Conservation (phyloP, 2,113 vertebrate genomes). For the Phoxinus phoxinus region DNA sequence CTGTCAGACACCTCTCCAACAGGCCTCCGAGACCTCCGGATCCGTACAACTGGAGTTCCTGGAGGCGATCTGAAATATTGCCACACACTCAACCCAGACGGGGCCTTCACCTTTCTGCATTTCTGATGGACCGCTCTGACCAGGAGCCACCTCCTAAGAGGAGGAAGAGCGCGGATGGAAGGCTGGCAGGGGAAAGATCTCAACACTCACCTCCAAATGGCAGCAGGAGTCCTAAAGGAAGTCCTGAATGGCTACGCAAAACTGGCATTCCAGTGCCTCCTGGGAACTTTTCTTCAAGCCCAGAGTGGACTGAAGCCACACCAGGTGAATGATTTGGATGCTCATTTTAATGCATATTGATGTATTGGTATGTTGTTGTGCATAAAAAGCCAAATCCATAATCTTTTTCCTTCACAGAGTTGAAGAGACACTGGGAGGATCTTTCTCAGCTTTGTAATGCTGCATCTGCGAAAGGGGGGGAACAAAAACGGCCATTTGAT, state of each 20-base stretch:
- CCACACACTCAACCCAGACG: conserved; percentile 60
- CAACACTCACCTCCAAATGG: neutral
- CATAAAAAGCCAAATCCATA: neutral
- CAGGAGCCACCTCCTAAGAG: conserved; percentile 81
- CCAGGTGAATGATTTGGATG: conserved; percentile 40
- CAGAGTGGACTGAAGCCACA: neutral
- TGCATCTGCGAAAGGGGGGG: conserved; percentile 60
- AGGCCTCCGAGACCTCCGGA: conserved; percentile 56
- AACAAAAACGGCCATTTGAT: conserved; percentile 77
- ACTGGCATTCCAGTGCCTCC: neutral
- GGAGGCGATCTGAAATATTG: conserved; percentile 62
- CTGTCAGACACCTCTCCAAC: conserved; percentile 60
- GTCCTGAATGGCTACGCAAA: conserved; percentile 6
- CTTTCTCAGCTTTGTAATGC: conserved; percentile 66
- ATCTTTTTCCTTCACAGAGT: conserved; percentile 57
- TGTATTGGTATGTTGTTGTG: conserved; percentile 1
- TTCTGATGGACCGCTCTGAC: conserved; percentile 76
- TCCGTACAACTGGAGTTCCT: conserved; percentile 56
- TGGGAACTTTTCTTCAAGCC: neutral
- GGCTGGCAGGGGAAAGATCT: neutral
- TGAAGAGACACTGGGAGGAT: conserved; percentile 87
- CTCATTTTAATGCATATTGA: no score
- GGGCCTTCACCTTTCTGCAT: conserved; percentile 72
- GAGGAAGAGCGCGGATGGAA: conserved; percentile 66
- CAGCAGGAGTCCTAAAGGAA: neutral